Base-by-base conservation (phyloP, 2,888 invertebrate species). In the Phaedon cochleariae region DNA sequence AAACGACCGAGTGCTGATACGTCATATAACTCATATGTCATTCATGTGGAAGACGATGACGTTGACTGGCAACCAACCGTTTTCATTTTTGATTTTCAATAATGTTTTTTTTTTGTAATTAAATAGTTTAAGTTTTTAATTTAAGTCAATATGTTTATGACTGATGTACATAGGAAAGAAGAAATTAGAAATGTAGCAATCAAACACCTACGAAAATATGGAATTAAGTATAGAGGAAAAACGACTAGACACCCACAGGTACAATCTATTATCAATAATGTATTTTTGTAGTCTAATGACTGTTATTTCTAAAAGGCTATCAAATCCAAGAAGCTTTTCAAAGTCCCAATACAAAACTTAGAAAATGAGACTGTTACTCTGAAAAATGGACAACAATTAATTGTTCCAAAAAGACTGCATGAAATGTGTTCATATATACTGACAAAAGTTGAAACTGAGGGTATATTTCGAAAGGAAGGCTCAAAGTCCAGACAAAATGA, bases 401-500 rank as follows among this genome's bases (percentile, higher is more conserved):
- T 89, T 80, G 88, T 94, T 34, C 94, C 94, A 5, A 86, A 87
- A 71, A 88, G 93, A 77, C 88, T 94, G 0, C 88, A 89, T 73
- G 90, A 92, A 79, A 88, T 92, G 77, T 90, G 92, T 74, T 85
- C 88, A 59, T 89, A 88, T 75, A 87, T 94, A 57, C 84, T 90
- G 69, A 85, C 88, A 49, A 88, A 91, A 82, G 87, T 91, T 26
- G 87, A 88, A 61, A 89, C 90, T 18, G 96, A 96, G 80, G 96
- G 96, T 0, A 84, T 96, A 53, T 96, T 96, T 81, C 87, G 96
- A 6, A 96, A 95, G 85, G 94, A 94, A 53, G 96, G 96, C 12
- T 94, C 95, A 0, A 89, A 92, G 74, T 86, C 89, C 37, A 87
- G 95, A 67, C 94, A 95, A 82, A 92, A 90, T 78, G 94, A 94